Percentiles rank a stretch among this genome's conserved stretches.
Conservation (phyloP, 1,140 invertebrate genomes). For the Lamellibrachia luymesi region DNA sequence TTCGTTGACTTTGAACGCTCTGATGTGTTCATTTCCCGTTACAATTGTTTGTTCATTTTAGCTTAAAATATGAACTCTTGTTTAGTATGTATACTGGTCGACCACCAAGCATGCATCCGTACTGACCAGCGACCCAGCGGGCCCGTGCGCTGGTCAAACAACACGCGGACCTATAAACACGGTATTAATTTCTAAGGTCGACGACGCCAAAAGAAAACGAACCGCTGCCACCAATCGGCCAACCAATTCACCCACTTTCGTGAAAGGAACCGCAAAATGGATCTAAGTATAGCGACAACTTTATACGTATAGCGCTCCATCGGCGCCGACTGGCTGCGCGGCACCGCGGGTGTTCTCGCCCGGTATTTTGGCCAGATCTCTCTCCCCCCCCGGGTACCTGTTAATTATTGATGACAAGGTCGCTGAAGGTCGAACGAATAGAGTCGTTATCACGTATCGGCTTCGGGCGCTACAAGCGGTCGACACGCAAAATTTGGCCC, state of each 20-base stretch:
- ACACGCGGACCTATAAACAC: background rate
- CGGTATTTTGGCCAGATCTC: background rate
- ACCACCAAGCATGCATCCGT: no score
- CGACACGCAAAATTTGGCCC: background rate
- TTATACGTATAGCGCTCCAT: background rate
- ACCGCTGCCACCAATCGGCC: background rate
- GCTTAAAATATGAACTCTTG: no score
- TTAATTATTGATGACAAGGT: background rate
- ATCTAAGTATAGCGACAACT: background rate
- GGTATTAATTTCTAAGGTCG: background rate
- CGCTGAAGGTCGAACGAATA: background rate
- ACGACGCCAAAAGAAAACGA: background rate
- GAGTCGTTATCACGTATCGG: background rate
- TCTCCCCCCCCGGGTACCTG: background rate
- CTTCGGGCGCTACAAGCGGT: background rate
- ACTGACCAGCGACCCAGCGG: no score
- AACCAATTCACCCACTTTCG: background rate
- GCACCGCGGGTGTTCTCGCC: background rate
- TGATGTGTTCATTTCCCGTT: no score
- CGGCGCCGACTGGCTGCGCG: background rate
- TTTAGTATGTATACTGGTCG: no score
- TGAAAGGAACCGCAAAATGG: background rate
- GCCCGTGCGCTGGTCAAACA: background rate
- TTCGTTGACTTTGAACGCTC: no score
- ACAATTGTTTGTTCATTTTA: no score